Percentiles rank a stretch among this genome's conserved stretches.
Evolutionary conservation across 2,888 invertebrate species (phyloP).

Genomic region (Pseudococcus viburni): DNA sequence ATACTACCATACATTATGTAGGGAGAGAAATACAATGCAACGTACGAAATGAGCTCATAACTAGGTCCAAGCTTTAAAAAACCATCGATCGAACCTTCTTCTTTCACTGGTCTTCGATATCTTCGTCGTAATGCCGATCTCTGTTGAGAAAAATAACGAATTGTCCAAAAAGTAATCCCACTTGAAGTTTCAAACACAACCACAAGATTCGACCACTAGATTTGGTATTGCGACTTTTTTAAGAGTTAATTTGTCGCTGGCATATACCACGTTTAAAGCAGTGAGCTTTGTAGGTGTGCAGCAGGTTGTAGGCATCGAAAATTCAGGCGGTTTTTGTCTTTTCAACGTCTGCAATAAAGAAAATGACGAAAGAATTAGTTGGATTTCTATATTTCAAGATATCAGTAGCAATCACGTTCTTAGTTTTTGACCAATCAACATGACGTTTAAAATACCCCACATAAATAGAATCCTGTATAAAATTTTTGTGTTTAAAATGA

Average conservation of each 20-base stretch:
- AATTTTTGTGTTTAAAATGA: not conserved
- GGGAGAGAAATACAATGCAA: not conserved
- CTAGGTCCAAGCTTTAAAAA: too few species aligned
- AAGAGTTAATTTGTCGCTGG: constrained; percentile 84
- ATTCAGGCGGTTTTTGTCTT: not conserved
- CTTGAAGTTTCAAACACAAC: constrained; percentile 76
- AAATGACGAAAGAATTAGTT: not conserved
- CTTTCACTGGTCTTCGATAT: not conserved
- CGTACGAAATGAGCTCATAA: not conserved
- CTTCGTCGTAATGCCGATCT: not conserved
- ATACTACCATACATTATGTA: not conserved
- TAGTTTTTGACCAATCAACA: not conserved
- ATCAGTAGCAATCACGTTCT: not conserved
- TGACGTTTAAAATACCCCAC: too few species aligned
- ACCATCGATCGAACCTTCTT: not conserved
- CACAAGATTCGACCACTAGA: constrained; percentile 93
- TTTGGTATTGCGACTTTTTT: constrained; percentile 86
- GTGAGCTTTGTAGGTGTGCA: constrained; percentile 89
- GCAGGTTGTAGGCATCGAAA: constrained; percentile 77
- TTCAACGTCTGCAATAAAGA: constrained; percentile 38
- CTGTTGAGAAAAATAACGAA: not conserved
- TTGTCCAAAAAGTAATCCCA: not conserved
- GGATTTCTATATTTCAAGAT: not conserved
- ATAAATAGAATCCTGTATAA: too few species aligned
- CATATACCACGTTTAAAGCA: constrained; percentile 83